phyloP scores from a whole-genome alignment of 2,113 vertebrate species.

The Mormyrus lacerda region DNA sequence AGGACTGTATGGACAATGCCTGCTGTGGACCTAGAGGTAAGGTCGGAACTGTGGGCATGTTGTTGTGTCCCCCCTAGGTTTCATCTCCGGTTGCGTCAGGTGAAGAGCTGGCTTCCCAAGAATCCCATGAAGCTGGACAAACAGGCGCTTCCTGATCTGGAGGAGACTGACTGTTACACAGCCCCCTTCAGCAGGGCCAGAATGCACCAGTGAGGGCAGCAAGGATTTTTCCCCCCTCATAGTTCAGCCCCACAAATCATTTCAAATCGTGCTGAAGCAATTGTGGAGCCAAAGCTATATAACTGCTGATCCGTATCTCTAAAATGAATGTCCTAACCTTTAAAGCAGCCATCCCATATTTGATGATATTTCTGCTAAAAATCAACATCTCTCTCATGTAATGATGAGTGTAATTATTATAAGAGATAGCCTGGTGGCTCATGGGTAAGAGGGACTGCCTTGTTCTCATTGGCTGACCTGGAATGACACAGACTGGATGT shows the following conservation, averaged over 20 bases:
- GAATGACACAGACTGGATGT: background rate
- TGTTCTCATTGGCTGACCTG: background rate
- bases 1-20: background rate
- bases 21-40: background rate
- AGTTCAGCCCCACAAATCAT: background rate
- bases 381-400: background rate
- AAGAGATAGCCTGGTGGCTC: background rate
- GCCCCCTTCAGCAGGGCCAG: constrained; percentile 91
- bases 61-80: constrained; percentile 50
- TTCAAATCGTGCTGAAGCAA: background rate
- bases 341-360: background rate
- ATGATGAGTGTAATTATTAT: background rate
- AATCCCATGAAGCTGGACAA: constrained; percentile 99
- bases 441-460: background rate
- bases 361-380: background rate
- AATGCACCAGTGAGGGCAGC: constrained; percentile 83
- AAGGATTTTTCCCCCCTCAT: background rate
- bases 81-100: constrained; percentile 76
- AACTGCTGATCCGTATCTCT: background rate
- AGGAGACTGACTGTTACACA: constrained; percentile 92
- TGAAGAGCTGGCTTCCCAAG: constrained; percentile 88
- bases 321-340: background rate
- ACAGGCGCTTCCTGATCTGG: constrained; percentile 85
- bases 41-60: background rate
- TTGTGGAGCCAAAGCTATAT: background rate